A percentile compares a stretch with the other conserved stretches of the same genome.
These are phyloP conservation scores for Cyprinodon brontotheroides DNA, from an alignment of 2,113 vertebrate genomes.

Conservation along the genomic window DNA sequence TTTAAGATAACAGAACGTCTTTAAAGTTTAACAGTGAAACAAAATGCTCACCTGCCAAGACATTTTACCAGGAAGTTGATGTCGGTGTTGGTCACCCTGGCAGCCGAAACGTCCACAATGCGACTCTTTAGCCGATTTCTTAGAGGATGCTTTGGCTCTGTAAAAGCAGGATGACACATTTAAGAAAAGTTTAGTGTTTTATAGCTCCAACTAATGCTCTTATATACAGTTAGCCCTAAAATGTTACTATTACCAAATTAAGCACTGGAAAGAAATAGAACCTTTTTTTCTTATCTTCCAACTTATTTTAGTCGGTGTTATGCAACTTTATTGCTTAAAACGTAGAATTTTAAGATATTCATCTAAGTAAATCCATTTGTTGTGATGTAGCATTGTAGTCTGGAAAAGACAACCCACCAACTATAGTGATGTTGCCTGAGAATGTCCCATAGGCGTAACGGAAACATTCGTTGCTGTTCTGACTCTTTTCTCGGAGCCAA, in stretches of 20 bases:
- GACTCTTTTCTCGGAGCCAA: constrained; percentile 37
- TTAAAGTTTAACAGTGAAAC: background rate
- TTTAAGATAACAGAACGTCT: no score
- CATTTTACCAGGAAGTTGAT: constrained; percentile 90
- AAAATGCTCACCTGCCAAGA: constrained; percentile 84
- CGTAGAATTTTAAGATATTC: background rate
- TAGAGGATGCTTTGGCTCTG: constrained; percentile 83
- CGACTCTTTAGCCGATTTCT: constrained; percentile 77
- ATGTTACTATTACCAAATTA: background rate
- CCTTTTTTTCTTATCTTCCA: background rate
- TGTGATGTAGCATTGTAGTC: background rate
- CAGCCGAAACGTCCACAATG: constrained; percentile 74
- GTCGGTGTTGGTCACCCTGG: constrained; percentile 78
- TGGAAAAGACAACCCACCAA: constrained; percentile 75
- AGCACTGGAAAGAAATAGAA: background rate
- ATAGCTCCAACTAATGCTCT: background rate
- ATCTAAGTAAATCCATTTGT: background rate
- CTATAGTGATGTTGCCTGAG: constrained; percentile 75
- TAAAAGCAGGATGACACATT: background rate
- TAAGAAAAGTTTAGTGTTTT: background rate
- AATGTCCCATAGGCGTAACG: constrained; percentile 85
- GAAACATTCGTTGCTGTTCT: constrained; percentile 76
- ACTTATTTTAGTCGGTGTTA: no score
- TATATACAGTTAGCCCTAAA: background rate
- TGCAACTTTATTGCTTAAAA: background rate